Base-by-base conservation (phyloP, 1,140 invertebrate genomes). In the Sycobia sp. region DNA sequence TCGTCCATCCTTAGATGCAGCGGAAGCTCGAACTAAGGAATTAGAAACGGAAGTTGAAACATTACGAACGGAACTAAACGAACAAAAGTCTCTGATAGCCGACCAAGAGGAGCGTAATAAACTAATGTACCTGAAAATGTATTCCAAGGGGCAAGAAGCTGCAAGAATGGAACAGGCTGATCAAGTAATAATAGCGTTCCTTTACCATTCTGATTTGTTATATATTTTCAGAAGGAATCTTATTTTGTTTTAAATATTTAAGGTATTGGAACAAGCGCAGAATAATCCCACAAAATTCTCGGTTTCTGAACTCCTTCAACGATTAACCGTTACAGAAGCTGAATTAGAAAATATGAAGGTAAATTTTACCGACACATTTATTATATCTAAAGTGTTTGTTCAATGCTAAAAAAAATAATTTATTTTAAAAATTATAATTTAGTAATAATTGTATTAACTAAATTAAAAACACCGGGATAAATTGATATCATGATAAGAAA, bases 261-360 rank as follows among this genome's bases (percentile, higher is more conserved):
- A 90, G 88, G 85, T 87, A 62, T 73, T 84, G 70, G 86, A 89
- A 65, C 77, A 87, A 80, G 86, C 63, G 74, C 85, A 74, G 72
- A 79, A 69, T 71, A 58, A 32, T 11, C 38, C 55, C 1, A 32
- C 29, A 4, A 84, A 90, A 73, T 86, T 91, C 34, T 89, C 90
- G 20, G 89, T 91, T 41, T 87, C 90, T 66, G 89, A 93, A 75
- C 82, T 93, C 64, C 78, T 92, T 69, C 86, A 90, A 74, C 89
- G 93, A 74, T 79, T 94, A 64, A 89, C 91, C 74, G 86, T 89
- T 58, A 91, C 91, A 13, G 89, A 92, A 81, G 88, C 86, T 38
- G 91, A 94, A 83, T 84, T 94, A 72, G 91, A 93, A 76, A 91
- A 91, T 78, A 85, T 93, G 70, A 89, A 90, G 87, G 91, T 93